Conservation (phyloP, 1,140 invertebrate genomes). For the Drosophila setifemur region DNA sequence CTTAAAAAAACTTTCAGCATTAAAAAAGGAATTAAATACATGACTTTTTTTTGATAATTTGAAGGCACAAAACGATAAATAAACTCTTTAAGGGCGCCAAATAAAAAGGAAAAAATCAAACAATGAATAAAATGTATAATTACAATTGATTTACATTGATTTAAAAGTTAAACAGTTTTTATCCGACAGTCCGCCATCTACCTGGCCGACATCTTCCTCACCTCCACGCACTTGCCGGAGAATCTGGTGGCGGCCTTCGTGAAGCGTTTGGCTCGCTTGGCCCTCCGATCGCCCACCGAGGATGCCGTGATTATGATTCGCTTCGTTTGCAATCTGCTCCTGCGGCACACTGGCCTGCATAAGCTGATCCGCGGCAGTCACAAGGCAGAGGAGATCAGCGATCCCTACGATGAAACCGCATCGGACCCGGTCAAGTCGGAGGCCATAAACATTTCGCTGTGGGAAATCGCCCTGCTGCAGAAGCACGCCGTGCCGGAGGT, state of each 20-base stretch:
- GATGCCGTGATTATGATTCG: conserved; percentile 91
- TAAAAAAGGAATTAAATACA: too few species aligned
- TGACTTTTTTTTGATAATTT: too few species aligned
- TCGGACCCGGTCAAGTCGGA: conserved; percentile 89
- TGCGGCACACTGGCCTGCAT: conserved; percentile 93
- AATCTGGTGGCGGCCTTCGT: conserved; percentile 96
- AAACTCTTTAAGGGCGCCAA: too few species aligned
- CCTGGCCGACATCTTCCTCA: conserved; percentile 94
- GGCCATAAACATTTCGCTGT: conserved; percentile 94
- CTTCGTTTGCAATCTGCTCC: conserved; percentile 93
- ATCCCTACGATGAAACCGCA: conserved; percentile 93
- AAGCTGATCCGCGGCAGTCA: conserved; percentile 87
- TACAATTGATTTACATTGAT: too few species aligned
- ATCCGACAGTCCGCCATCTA: too few species aligned
- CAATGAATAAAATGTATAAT: too few species aligned
- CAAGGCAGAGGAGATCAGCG: conserved; percentile 83
- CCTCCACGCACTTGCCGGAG: conserved; percentile 96
- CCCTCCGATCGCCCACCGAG: conserved; percentile 90
- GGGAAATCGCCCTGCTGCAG: conserved; percentile 93
- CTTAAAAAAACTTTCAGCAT: too few species aligned
- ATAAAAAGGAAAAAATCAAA: too few species aligned
- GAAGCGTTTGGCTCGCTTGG: conserved; percentile 93
- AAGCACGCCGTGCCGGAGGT: conserved; percentile 89
- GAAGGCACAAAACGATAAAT: too few species aligned
- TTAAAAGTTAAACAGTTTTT: too few species aligned